Evolutionary conservation across 1,140 invertebrate species (phyloP).

Genomic region (Matsumurasca onukii): DNA sequence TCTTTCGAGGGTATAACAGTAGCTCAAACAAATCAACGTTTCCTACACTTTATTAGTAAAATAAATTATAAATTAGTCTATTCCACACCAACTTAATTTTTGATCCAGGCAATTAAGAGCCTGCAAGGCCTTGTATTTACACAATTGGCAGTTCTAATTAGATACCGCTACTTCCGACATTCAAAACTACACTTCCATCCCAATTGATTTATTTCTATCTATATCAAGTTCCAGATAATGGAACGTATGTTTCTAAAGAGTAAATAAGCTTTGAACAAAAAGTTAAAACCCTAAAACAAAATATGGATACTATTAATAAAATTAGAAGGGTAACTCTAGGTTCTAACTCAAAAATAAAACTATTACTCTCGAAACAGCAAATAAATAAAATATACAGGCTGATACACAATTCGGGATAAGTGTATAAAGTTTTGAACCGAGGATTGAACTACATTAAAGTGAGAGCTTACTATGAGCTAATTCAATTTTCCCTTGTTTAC

Average conservation of each 20-base stretch:
- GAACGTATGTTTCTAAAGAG: background rate
- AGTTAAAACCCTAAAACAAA: too few relatives aligned
- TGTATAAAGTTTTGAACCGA: background rate
- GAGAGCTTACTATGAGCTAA: too few relatives aligned
- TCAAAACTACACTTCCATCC: background rate
- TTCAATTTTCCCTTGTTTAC: too few relatives aligned
- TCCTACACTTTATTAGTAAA: slow-evolving; percentile 12
- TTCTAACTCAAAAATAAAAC: background rate
- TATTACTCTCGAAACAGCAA: background rate
- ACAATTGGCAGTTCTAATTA: background rate
- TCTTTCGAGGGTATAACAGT: background rate
- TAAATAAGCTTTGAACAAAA: background rate
- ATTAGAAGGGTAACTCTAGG: background rate
- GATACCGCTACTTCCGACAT: background rate
- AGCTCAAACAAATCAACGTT: slow-evolving; percentile 20
- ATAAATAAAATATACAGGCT: background rate
- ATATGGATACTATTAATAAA: too few relatives aligned
- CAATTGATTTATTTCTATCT: background rate
- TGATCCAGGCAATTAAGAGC: slow-evolving; percentile 29
- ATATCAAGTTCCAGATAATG: background rate
- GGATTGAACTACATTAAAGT: too few relatives aligned
- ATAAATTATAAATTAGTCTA: slow-evolving; percentile 14
- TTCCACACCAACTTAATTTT: slow-evolving; percentile 25
- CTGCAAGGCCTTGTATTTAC: background rate
- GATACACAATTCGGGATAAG: background rate